Percentiles rank a stretch among this genome's conserved stretches.
Conservation (phyloP, 23 tunicate genomes). For the Ascidia mentula region DNA sequence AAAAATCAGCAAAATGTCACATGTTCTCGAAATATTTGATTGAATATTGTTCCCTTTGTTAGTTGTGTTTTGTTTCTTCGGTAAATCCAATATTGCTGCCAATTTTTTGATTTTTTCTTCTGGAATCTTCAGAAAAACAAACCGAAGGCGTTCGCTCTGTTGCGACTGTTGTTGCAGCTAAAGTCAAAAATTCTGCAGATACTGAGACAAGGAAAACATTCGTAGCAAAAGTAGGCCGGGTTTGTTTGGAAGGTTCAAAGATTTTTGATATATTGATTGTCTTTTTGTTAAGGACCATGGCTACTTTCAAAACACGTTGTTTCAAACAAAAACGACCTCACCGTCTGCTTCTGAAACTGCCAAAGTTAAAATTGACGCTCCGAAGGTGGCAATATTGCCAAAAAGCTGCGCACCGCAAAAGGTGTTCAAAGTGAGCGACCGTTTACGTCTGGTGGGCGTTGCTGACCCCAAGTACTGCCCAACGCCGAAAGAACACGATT, state of each 20-base stretch:
- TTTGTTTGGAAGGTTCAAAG: not conserved
- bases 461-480: not conserved
- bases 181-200: not conserved
- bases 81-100: too few species aligned
- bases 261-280: not conserved
- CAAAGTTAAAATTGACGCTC: not conserved
- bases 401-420: not conserved
- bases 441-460: not conserved
- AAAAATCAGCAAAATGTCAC: too few species aligned
- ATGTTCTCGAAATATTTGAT: too few species aligned
- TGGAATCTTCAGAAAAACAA: not conserved
- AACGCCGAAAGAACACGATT: slow-evolving; percentile 1
- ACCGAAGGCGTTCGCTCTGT: not conserved
- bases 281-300: not conserved
- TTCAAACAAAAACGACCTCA: not conserved
- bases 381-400: not conserved
- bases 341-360: not conserved
- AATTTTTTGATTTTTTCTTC: too few species aligned
- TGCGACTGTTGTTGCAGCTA: not conserved
- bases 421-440: slow-evolving; percentile 1
- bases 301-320: not conserved
- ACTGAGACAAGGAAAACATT: not conserved
- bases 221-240: not conserved
- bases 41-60: too few species aligned
- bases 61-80: too few species aligned